These are phyloP conservation scores for Hypomesus transpacificus DNA, from an alignment of 2,113 vertebrate genomes.

Conservation along the genomic window DNA sequence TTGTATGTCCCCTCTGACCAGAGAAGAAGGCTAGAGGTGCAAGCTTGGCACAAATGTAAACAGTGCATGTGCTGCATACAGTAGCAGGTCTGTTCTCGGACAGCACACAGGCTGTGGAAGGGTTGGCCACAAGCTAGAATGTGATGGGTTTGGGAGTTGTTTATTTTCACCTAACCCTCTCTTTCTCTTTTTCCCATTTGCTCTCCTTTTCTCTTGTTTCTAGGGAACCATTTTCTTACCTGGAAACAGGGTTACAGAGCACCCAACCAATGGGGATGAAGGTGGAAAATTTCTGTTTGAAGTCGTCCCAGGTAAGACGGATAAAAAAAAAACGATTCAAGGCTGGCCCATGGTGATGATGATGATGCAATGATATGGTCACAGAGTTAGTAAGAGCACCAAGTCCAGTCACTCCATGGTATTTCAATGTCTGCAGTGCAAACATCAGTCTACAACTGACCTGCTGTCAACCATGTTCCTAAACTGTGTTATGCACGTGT, in stretches of 20 bases:
- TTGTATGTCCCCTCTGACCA: neutral
- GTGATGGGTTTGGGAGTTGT: neutral
- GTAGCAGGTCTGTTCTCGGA: no score
- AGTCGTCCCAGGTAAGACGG: slow-evolving; percentile 89
- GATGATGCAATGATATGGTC: neutral
- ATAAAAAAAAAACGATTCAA: neutral
- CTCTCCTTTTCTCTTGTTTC: slow-evolving; percentile 20
- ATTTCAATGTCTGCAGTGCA: neutral
- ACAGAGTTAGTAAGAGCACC: neutral
- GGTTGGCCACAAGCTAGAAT: no score
- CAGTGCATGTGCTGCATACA: neutral
- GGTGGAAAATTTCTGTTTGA: slow-evolving; percentile 95
- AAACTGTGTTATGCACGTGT: no score
- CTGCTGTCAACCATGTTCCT: no score
- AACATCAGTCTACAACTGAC: neutral
- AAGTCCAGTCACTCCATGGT: neutral
- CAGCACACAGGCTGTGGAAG: no score
- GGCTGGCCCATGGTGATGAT: neutral
- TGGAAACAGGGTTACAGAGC: slow-evolving; percentile 95
- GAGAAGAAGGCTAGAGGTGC: neutral
- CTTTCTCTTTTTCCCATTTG: neutral
- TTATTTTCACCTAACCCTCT: neutral
- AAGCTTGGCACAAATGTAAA: neutral
- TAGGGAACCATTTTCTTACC: slow-evolving; percentile 91
- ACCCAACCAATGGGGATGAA: slow-evolving; percentile 87